Evolutionary conservation across 1,140 invertebrate genomes (phyloP).

Genomic region (Aphelinus certus): DNA sequence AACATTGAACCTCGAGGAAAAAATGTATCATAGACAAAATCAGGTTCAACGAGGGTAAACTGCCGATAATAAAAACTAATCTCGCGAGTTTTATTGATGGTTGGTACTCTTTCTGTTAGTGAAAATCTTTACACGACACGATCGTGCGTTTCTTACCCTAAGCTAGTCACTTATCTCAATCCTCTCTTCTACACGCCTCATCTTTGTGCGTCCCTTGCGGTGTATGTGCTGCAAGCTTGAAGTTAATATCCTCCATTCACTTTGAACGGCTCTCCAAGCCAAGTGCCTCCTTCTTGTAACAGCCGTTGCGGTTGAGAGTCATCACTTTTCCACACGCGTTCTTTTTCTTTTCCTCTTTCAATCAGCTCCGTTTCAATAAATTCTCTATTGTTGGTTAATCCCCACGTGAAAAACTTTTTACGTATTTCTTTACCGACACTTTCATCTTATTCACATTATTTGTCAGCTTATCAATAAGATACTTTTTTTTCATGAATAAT

Average conservation of each 20-base stretch:
- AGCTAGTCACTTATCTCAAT: neutral
- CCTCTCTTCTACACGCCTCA: conserved; percentile 23
- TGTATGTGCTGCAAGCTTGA: conserved; percentile 20
- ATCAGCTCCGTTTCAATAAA: neutral
- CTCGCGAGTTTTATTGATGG: too few species aligned
- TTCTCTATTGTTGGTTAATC: too few species aligned
- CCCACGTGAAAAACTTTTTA: too few species aligned
- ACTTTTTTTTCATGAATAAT: too few species aligned
- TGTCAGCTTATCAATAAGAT: too few species aligned
- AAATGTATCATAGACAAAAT: too few species aligned
- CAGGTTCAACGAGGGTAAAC: too few species aligned
- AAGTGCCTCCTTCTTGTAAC: conserved; percentile 18
- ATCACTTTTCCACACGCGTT: conserved; percentile 17
- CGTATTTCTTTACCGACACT: too few species aligned
- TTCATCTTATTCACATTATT: too few species aligned
- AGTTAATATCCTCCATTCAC: conserved; percentile 24
- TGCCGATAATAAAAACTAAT: too few species aligned
- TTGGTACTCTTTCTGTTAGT: too few species aligned
- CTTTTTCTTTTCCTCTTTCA: conserved; percentile 1
- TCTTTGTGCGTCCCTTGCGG: conserved; percentile 13
- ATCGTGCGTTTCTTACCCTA: neutral
- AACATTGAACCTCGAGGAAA: too few species aligned
- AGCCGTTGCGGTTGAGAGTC: conserved; percentile 28
- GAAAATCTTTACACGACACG: conserved; percentile 8
- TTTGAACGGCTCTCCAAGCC: conserved; percentile 28